These are phyloP conservation scores for Cyclura pinguis DNA, from an alignment of 2,797 vertebrate genomes.

Conservation along the genomic window DNA sequence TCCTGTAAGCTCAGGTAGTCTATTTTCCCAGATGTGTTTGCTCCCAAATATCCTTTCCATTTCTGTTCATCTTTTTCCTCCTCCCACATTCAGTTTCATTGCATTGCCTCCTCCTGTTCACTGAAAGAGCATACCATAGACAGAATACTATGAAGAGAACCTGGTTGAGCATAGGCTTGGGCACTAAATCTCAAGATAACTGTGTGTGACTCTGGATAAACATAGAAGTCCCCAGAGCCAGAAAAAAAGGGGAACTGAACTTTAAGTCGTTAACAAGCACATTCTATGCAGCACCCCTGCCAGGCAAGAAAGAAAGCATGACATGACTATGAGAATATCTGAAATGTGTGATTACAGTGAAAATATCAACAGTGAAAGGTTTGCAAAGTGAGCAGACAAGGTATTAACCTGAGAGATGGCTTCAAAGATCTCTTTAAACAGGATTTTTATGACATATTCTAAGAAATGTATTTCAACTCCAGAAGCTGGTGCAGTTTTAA, in stretches of 20 bases:
- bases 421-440: constrained; percentile 14
- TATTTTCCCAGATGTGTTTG: background rate
- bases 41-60: background rate
- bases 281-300: background rate
- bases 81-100: background rate
- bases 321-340: constrained; percentile 12
- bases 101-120: background rate
- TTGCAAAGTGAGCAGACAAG: background rate
- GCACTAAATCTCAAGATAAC: background rate
- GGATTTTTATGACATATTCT: constrained; percentile 4
- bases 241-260: background rate
- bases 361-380: background rate
- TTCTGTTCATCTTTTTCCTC: background rate
- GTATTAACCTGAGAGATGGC: background rate
- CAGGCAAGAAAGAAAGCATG: background rate
- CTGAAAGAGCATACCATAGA: background rate
- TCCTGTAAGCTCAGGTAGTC: background rate
- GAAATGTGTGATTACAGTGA: background rate
- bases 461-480: background rate
- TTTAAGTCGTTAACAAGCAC: background rate
- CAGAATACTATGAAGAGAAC: background rate
- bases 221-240: background rate
- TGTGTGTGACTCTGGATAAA: background rate
- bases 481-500: background rate
- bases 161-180: background rate